Evolutionary conservation across 2,888 invertebrate genomes (phyloP).

Genomic region (Lithophane ornitopus): DNA sequence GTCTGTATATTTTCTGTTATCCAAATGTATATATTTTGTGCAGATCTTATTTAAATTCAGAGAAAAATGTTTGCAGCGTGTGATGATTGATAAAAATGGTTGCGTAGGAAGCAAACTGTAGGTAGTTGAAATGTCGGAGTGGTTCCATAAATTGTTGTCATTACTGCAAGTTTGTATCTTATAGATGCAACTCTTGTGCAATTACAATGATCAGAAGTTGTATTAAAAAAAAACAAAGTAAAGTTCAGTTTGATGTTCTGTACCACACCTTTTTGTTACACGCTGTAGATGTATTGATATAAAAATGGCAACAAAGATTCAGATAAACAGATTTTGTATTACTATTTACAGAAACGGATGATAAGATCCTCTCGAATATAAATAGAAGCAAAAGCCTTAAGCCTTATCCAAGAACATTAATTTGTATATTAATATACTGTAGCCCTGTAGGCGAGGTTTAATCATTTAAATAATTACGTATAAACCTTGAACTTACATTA

Average conservation of each 20-base stretch:
- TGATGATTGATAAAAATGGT: constrained; percentile 45
- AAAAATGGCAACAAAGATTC: not conserved
- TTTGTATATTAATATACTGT: constrained; percentile 19
- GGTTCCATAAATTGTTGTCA: constrained; percentile 21
- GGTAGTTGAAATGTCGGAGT: constrained; percentile 5
- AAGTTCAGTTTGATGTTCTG: not conserved
- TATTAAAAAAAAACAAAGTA: too few species aligned
- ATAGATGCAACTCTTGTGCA: constrained; percentile 8
- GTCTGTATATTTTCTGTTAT: constrained; percentile 10
- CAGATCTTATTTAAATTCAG: constrained; percentile 21
- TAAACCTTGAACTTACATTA: not conserved
- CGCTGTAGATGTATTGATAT: not conserved
- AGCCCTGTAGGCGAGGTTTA: constrained; percentile 7
- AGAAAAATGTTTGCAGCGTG: constrained; percentile 23
- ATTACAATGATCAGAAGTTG: not conserved
- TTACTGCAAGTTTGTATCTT: constrained; percentile 17
- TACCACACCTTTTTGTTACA: too few species aligned
- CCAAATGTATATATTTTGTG: constrained; percentile 26
- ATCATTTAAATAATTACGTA: constrained; percentile 14
- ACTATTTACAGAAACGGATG: not conserved
- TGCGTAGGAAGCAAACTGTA: constrained; percentile 27
- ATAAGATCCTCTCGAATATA: not conserved
- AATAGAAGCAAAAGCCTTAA: constrained; percentile 6
- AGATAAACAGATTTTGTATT: constrained; percentile 4
- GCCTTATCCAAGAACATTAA: constrained; percentile 6